Percentiles rank a stretch among this genome's conserved stretches.
These are phyloP conservation scores for Apamea crenata DNA, from an alignment of 2,888 invertebrate species.

Conservation along the genomic window DNA sequence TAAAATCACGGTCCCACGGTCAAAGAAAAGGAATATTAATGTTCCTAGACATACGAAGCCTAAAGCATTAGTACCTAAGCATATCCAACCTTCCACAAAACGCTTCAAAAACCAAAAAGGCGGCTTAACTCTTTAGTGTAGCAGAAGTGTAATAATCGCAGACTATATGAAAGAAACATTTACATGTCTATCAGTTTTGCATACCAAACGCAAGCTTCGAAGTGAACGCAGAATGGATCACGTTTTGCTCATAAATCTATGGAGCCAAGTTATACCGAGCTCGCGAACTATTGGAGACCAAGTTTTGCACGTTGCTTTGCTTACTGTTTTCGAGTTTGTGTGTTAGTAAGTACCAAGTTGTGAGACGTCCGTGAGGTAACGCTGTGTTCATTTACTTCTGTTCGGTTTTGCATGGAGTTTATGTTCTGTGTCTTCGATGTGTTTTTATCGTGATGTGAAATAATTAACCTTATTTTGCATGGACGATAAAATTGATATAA, in stretches of 20 bases:
- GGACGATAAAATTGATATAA: background rate
- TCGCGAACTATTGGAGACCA: slow-evolving; percentile 56
- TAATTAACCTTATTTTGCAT: background rate
- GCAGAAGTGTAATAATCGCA: background rate
- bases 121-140: background rate
- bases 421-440: background rate
- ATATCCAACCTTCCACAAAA: background rate
- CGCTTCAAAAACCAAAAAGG: slow-evolving; percentile 22
- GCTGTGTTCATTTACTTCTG: slow-evolving; percentile 13
- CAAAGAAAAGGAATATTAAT: slow-evolving; percentile 28
- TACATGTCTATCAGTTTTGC: slow-evolving; percentile 53
- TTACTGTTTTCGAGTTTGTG: slow-evolving; percentile 35
- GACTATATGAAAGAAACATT: slow-evolving; percentile 41
- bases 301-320: slow-evolving; percentile 44
- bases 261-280: slow-evolving; percentile 69
- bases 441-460: background rate
- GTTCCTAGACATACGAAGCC: background rate
- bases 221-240: slow-evolving; percentile 72
- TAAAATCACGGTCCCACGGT: slow-evolving; percentile 6
- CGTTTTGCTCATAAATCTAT: slow-evolving; percentile 74
- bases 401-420: background rate
- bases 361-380: slow-evolving; percentile 9
- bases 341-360: slow-evolving; percentile 8
- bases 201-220: slow-evolving; percentile 67
- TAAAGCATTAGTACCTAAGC: background rate